Percentiles rank a stretch among this genome's conserved stretches.
Conservation (phyloP, 2,797 vertebrate genomes). For the Lithobates pipiens region DNA sequence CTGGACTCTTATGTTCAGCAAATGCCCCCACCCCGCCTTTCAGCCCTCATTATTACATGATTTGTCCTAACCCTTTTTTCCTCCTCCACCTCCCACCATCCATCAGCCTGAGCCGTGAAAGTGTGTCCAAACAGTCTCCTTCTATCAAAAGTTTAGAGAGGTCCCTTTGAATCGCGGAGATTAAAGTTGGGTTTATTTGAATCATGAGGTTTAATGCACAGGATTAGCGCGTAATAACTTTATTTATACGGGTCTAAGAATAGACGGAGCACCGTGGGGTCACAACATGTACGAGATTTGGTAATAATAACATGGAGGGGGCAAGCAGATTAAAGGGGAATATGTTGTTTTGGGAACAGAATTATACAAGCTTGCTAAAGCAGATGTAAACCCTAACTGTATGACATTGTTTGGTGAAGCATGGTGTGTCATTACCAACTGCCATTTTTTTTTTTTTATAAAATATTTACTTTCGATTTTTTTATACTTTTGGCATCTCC, state of each 20-base stretch:
- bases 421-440: too few relatives aligned
- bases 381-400: too few relatives aligned
- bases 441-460: too few relatives aligned
- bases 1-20: background rate
- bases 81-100: background rate
- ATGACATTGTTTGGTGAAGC: too few relatives aligned
- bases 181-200: background rate
- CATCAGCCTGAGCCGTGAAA: constrained; percentile 5
- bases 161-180: background rate
- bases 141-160: background rate
- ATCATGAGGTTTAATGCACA: constrained; percentile 1
- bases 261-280: background rate
- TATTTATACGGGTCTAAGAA: constrained; percentile 25
- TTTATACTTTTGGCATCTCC: too few relatives aligned
- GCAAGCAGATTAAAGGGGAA: background rate
- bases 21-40: background rate
- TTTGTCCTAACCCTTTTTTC: constrained; percentile 3
- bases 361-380: too few relatives aligned
- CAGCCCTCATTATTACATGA: constrained; percentile 10
- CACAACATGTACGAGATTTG: background rate
- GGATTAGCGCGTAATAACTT: constrained; percentile 16
- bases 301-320: background rate
- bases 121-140: constrained; percentile 13
- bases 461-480: too few relatives aligned
- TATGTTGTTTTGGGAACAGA: background rate